Evolutionary conservation across 2,888 invertebrate species (phyloP), one percentile per base, ranked within the genome.

Genomic region (Stegana nigrithorax): DNA sequence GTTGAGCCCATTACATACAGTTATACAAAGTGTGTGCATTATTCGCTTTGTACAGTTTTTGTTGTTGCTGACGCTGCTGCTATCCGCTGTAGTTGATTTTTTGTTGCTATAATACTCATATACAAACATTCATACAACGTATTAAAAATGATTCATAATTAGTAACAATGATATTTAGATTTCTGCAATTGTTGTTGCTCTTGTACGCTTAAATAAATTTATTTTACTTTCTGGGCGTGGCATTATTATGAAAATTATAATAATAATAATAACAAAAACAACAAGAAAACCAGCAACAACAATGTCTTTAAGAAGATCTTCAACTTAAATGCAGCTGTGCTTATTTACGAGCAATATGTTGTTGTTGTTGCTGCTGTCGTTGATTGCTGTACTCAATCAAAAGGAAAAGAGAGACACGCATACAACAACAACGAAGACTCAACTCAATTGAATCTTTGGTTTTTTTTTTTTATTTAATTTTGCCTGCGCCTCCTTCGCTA

Each of bases 171-270:
- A 21, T 19, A 21, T 36, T 55, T 36, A 32, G 21, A 19, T 36
- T 36, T 27, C n/a, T 21, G 21, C 26, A 12, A 23, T 55, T 21
- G 53, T 36, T 55, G 32, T 29, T 45, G 4, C 17, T 47, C 12
- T 4, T 45, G 21, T n/a, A 47, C 7, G 21, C 7, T 47, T n/a
- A 17, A 4, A 32, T 14, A 14, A 39, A 39, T 39, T 39, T 39
- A 25, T 47, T 17, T 17, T 17, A n/a, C 12, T n/a, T 51, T 51
- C 29, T 51, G 51, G 51, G 51, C 51, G 51, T 51, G 51, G 51
- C 23, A 45, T 23, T 45, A n/a, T 23, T 23, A 21, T 23, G 21
- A 45, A 45, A 45, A 42, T 3, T 7, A n/a, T n/a, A n/a, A n/a
- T n/a, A n/a, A 39, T 47, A 51, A 44, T 17, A 17, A 17, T 17